Evolutionary conservation across 2,797 vertebrate genomes (phyloP), one percentile per base, ranked within the genome.

Genomic region (Scolopax bukidnonensis): DNA sequence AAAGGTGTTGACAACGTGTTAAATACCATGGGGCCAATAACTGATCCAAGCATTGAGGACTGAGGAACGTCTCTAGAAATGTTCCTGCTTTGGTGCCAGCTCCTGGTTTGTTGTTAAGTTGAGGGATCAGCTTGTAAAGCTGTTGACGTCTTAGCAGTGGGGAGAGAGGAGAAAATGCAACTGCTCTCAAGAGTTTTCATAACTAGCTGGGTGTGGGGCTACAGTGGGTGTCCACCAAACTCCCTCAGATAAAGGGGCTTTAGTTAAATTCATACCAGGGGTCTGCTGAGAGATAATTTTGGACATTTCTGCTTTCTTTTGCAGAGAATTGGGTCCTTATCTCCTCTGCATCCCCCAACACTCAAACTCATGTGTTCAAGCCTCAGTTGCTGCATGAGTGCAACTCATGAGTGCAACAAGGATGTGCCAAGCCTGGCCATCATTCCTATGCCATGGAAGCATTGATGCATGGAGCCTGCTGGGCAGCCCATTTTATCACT

Each of bases 1-100:
- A 89, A 87, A 90, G 64, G 84, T 5, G 57, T 87, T 94, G 93
- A 89, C 94, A 96, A 85, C 16, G 81, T 90, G 85, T 94, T 94
- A 95, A 96, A 93, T 74, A 83, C 76, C 0, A 1, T 88, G 71
- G 80, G 45, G 80, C 80, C n/a, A 93, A 84, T 60, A 78, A 96
- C 81, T 85, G 65, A 92, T 95, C 48, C 53, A 85, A 87, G 32
- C 30, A 11, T 7, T 7, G 8, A 70, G 89, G 93, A 67, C 56
- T 59, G 71, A 74, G 75, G 64, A 77, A 80, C 4, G 0, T 71
- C 45, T 80, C 71, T 69, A 95, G 86, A 95, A 95, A 89, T 90
- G 78, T 92, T 96, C 91, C 78, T 68, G 36, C 41, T 68, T 90
- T 3, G 4, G n/a, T 96, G 93, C 84, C 90, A 94, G 73, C 50